A percentile compares a stretch with the other conserved stretches of the same genome.
These are phyloP conservation scores for Lanius ludovicianus DNA, from an alignment of 2,113 vertebrate species.

Conservation along the genomic window DNA sequence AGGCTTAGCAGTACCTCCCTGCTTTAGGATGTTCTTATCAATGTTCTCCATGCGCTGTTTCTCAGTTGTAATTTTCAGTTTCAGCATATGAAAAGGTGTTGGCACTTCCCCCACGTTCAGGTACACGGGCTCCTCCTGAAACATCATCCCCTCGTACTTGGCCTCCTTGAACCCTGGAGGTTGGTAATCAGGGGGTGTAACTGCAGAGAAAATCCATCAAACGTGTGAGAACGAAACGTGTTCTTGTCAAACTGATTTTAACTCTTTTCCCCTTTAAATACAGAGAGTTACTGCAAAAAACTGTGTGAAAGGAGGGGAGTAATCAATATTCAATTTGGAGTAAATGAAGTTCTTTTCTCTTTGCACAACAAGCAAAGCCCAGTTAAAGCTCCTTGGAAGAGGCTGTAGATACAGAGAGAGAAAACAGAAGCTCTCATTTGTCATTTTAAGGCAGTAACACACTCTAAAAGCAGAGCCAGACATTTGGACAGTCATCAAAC, in stretches of 20 bases:
- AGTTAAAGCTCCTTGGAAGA: neutral
- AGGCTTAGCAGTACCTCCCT: conserved; percentile 53
- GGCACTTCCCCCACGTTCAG: conserved; percentile 88
- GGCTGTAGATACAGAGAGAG: neutral
- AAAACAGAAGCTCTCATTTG: neutral
- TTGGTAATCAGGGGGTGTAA: conserved; percentile 92
- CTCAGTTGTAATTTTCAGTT: conserved; percentile 88
- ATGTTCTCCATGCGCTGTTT: conserved; percentile 84
- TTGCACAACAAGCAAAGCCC: neutral
- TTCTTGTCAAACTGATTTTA: neutral
- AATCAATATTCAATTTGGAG: neutral
- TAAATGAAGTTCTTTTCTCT: neutral
- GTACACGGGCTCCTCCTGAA: conserved; percentile 83
- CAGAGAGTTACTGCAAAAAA: neutral
- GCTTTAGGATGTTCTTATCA: conserved; percentile 68
- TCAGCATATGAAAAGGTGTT: conserved; percentile 88
- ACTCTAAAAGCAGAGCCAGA: neutral
- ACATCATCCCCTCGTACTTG: conserved; percentile 74
- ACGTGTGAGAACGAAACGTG: rapidly evolving
- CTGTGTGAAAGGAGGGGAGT: rapidly evolving
- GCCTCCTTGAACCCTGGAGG: conserved; percentile 92
- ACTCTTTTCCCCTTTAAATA: neutral
- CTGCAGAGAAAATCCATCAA: conserved; percentile 62
- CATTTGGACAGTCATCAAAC: neutral
- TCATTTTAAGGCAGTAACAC: neutral